A percentile compares a stretch with the other conserved stretches of the same genome.
Evolutionary conservation across 2,888 invertebrate species (phyloP).

Genomic region (Rapana venosa): DNA sequence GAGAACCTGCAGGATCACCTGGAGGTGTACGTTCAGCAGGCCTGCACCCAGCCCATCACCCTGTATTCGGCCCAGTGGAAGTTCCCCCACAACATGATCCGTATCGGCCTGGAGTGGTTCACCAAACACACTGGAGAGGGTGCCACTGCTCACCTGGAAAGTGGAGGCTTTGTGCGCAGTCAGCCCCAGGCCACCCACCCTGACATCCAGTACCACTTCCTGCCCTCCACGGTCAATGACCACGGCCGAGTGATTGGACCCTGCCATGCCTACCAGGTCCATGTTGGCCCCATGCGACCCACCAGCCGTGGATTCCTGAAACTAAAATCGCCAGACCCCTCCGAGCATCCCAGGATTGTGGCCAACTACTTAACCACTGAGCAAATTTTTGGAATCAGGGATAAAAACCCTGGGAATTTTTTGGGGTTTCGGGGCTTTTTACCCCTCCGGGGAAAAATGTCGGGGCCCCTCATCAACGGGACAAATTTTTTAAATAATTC

Average conservation of each 20-base stretch:
- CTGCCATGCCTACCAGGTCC: constrained; percentile 80
- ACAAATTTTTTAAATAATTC: too few species aligned
- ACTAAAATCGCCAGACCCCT: constrained; percentile 86
- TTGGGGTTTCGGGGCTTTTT: constrained; percentile 77
- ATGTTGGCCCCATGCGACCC: constrained; percentile 85
- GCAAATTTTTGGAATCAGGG: constrained; percentile 80
- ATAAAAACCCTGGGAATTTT: constrained; percentile 74
- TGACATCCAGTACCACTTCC: constrained; percentile 80
- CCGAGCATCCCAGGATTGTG: constrained; percentile 90
- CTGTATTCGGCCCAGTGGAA: constrained; percentile 80
- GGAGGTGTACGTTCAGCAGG: constrained; percentile 81
- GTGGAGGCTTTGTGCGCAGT: constrained; percentile 80
- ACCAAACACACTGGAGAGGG: constrained; percentile 76
- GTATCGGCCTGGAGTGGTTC: constrained; percentile 80
- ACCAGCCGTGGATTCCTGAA: constrained; percentile 90
- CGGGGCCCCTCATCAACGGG: too few species aligned
- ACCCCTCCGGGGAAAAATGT: constrained; percentile 71
- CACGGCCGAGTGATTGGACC: constrained; percentile 79
- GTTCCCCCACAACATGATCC: constrained; percentile 80
- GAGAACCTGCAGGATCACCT: constrained; percentile 88
- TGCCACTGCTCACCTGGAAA: constrained; percentile 79
- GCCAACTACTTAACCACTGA: constrained; percentile 90
- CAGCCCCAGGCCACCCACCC: constrained; percentile 76
- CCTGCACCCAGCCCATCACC: constrained; percentile 78
- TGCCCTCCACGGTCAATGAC: constrained; percentile 80